Percentiles rank a stretch among this genome's conserved stretches.
These are phyloP conservation scores for Sula dactylatra DNA, from an alignment of 2,113 vertebrate genomes.

Conservation along the genomic window DNA sequence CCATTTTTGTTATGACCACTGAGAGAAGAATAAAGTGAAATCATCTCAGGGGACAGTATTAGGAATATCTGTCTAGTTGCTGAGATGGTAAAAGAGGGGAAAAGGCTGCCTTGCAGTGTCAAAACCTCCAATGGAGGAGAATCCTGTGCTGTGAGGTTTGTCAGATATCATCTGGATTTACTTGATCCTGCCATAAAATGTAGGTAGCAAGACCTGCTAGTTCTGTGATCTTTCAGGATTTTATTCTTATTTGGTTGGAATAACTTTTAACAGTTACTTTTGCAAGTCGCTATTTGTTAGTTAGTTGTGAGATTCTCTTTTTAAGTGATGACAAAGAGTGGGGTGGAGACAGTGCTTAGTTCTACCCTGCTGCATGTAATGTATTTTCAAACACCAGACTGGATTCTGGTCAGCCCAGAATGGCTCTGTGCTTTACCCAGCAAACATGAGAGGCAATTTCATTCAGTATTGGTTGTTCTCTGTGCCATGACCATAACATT, in stretches of 20 bases:
- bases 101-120: fast-evolving
- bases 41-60: background rate
- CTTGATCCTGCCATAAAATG: background rate
- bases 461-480: background rate
- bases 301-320: background rate
- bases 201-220: background rate
- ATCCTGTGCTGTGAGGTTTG: background rate
- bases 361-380: background rate
- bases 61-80: background rate
- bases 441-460: background rate
- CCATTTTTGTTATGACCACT: background rate
- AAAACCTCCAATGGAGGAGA: background rate
- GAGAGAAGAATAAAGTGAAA: background rate
- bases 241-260: background rate
- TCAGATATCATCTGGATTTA: background rate
- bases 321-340: background rate
- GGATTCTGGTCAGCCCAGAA: background rate
- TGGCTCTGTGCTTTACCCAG: background rate
- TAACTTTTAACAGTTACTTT: background rate
- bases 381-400: background rate
- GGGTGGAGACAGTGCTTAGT: fast-evolving
- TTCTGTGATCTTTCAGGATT: background rate
- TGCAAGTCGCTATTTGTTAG: background rate
- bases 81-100: background rate
- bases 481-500: background rate